Evolutionary conservation across 2,797 vertebrate species (phyloP), one percentile per base, ranked within the genome.

Genomic region (Melopsittacus undulatus): DNA sequence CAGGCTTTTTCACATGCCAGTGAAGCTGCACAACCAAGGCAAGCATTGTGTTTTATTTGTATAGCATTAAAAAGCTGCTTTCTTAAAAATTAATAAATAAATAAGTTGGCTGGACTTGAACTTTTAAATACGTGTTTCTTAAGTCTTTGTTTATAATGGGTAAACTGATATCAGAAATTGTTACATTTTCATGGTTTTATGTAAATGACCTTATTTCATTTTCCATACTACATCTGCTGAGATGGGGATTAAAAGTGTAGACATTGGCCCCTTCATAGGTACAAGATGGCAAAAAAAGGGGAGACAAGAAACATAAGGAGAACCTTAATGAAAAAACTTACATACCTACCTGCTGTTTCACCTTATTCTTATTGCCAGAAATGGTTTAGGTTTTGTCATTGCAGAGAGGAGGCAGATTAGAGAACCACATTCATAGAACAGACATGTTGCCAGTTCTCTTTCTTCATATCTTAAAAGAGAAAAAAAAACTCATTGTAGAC

Each of bases 1-100:
- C 99, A 99, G 92, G 99, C 99, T 61, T 99, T 99, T 96, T 99
- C 98, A 94, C 99, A 99, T 70, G 99, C 99, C 95, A 99, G 98
- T 57, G 99, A 99, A 97, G 99, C 99, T 24, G 98, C 99, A 80
- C 98, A 98, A 75, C 98, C 99, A 96, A 99, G 99, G 99, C 98
- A 97, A 98, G 98, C 91, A 43, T 30, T 87, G 16, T 26, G 3
- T 27, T 87, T 92, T 91, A 46, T 94, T 89, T 42, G 6, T 80
- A 30, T 64, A 54, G 23, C 54, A 42, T 81, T 81, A 68, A 92
- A 92, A 88, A 30, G 24, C 3, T 0, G 0, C 36, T 54, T 54
- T 56, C 23, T 87, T 72, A 32, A 69, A 88, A 63, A 87, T 68
- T 32, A 66, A 88, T 63, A 83, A 38, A 29, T 18, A 20, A 18